A percentile compares a stretch with the other conserved stretches of the same genome.
phyloP scores from a whole-genome alignment of 2,113 vertebrate genomes.

The Platycercus adscitus region DNA sequence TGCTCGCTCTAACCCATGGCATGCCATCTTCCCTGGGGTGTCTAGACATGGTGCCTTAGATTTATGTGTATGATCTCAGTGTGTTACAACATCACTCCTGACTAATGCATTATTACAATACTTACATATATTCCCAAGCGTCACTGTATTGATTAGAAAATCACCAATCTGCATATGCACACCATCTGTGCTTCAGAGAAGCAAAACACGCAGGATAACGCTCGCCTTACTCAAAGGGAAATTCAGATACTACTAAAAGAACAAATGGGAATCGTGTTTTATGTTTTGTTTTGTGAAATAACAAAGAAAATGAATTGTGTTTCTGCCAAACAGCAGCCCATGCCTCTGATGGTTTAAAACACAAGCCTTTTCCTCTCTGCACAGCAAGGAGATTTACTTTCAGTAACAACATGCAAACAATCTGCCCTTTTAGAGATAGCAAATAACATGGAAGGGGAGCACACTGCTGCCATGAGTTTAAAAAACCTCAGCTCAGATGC shows the following conservation, averaged over 20 bases:
- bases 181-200: constrained; percentile 84
- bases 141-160: constrained; percentile 87
- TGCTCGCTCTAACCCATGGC: constrained; percentile 76
- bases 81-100: constrained; percentile 83
- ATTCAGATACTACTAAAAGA: constrained; percentile 69
- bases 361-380: constrained; percentile 1
- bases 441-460: constrained; percentile 34
- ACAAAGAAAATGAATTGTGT: constrained; percentile 41
- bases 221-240: constrained; percentile 70
- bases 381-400: constrained; percentile 1
- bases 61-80: constrained; percentile 86
- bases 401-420: constrained; percentile 8
- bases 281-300: constrained; percentile 48
- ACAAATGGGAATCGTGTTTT: constrained; percentile 45
- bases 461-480: constrained; percentile 46
- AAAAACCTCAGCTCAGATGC: constrained; percentile 47
- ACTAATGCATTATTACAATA: constrained; percentile 85
- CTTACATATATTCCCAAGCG: constrained; percentile 87
- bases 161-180: constrained; percentile 88
- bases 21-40: constrained; percentile 81
- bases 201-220: constrained; percentile 76
- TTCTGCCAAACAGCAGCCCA: neutral
- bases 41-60: constrained; percentile 80
- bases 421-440: constrained; percentile 49
- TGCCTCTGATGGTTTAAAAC: constrained; percentile 22